These are phyloP conservation scores for Boleophthalmus pectinirostris DNA, from an alignment of 2,113 vertebrate species.

Conservation along the genomic window DNA sequence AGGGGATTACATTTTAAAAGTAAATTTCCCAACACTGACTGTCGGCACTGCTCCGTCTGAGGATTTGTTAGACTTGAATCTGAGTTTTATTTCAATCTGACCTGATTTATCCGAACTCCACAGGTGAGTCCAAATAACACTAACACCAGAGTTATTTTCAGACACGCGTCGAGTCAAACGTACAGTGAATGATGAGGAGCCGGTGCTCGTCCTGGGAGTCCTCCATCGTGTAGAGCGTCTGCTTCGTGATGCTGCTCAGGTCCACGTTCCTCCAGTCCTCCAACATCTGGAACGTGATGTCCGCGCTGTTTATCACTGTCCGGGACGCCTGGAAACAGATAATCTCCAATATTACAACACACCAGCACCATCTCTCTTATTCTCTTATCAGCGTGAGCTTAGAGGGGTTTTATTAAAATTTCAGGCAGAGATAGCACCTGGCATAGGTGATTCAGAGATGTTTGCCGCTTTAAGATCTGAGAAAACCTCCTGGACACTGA, in stretches of 20 bases:
- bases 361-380: constrained; percentile 44
- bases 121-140: too few species aligned
- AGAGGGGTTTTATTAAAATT: constrained; percentile 50
- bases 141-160: too few species aligned
- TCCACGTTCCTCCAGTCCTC: constrained; percentile 99
- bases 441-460: constrained; percentile 97
- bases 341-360: constrained; percentile 48
- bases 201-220: constrained; percentile 94
- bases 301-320: constrained; percentile 98
- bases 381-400: constrained; percentile 49
- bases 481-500: constrained; percentile 98
- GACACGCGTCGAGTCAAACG: constrained; percentile 50
- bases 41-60: too few species aligned
- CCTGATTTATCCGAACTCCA: too few species aligned
- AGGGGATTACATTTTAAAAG: too few species aligned
- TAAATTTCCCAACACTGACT: too few species aligned
- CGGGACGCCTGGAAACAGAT: constrained; percentile 85
- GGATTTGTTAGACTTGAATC: too few species aligned
- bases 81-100: too few species aligned
- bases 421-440: constrained; percentile 80
- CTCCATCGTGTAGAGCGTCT: constrained; percentile 98
- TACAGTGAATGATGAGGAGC: constrained; percentile 94
- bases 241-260: constrained; percentile 98
- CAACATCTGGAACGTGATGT: constrained; percentile 99
- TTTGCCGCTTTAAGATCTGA: constrained; percentile 95